Evolutionary conservation across 2,888 invertebrate species (phyloP).

Genomic region (Unio pictorum): DNA sequence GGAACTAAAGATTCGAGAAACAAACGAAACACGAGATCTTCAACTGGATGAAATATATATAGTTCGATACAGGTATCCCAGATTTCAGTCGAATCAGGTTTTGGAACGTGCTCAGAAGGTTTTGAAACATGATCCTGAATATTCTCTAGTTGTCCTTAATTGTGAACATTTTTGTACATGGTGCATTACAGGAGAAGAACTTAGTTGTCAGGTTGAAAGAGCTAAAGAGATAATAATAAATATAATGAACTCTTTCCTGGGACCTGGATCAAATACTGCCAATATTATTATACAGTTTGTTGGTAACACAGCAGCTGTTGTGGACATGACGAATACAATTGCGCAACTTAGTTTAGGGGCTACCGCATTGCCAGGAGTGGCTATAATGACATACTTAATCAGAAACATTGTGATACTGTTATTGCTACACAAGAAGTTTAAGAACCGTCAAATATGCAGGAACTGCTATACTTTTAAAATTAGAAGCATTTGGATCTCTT

Average conservation of each 20-base stretch:
- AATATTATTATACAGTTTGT: slow-evolving; percentile 7
- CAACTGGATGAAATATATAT: slow-evolving; percentile 13
- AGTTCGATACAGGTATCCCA: slow-evolving; percentile 13
- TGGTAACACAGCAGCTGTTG: slow-evolving; percentile 6
- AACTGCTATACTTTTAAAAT: slow-evolving; percentile 9
- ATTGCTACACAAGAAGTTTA: too few relatives aligned
- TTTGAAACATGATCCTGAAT: neutral
- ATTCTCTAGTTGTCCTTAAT: neutral
- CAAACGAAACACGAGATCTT: slow-evolving; percentile 8
- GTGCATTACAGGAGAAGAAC: slow-evolving; percentile 9
- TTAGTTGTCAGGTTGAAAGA: slow-evolving; percentile 12
- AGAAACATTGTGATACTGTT: too few relatives aligned
- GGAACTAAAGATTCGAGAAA: slow-evolving; percentile 15
- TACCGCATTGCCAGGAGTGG: neutral
- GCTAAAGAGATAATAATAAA: neutral
- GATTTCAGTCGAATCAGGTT: slow-evolving; percentile 8
- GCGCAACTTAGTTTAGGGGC: slow-evolving; percentile 11
- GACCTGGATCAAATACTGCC: slow-evolving; percentile 10
- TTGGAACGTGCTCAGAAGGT: slow-evolving; percentile 12
- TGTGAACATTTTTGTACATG: slow-evolving; percentile 11
- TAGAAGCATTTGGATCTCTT: slow-evolving; percentile 13
- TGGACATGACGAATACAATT: slow-evolving; percentile 1
- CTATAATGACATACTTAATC: too few relatives aligned
- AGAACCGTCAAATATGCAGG: slow-evolving; percentile 6
- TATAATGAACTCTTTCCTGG: slow-evolving; percentile 2